Evolutionary conservation across 2,888 invertebrate genomes (phyloP), one percentile per base, ranked within the genome.

Genomic region (Dinocampus coccinellae): DNA sequence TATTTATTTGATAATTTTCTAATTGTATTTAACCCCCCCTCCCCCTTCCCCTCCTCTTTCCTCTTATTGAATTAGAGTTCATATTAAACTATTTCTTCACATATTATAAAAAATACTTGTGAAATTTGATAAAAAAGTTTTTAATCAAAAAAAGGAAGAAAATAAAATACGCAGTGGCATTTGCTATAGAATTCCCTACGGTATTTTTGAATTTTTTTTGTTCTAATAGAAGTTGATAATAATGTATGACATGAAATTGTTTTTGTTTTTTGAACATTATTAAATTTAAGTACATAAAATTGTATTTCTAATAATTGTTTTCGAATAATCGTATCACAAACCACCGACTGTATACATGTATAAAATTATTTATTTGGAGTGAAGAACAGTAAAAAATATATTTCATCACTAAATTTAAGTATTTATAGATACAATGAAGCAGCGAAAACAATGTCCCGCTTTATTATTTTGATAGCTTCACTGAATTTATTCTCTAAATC

Each of bases 401-500:
- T 57, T 53, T 34, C 47, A 20, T 42, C 13, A 20, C 26, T 71
- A 73, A 60, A 47, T 69, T 69, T 55, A 75, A 74, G 70, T 58
- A 67, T 64, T 75, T 91, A 97, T 79, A 97, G 90, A 88, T 99
- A 99, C 66, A 99, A 91, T 88, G 98, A 98, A 70, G 99, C 98
- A 24, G 99, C 99, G 89, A 99, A 99, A n/a, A 99, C 96, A 85
- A 99, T 99, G 88, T 99, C 99, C 78, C 99, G 91, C 88, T 99
- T 99, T 71, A 99, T 92, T 76, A 95, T 88, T 82, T 94, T 94
- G 78, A 98, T 95, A 72, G 96, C 95, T 84, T 96, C 95, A 78
- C 95, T 93, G 88, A 99, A 99, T 89, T 98, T 99, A 82, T 95
- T 95, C 89, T 99, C 98, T 76, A 99, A 90, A 80, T 97, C 97